These are phyloP conservation scores for Takifugu bimaculatus DNA, from an alignment of 2,113 vertebrate species.

Conservation along the genomic window DNA sequence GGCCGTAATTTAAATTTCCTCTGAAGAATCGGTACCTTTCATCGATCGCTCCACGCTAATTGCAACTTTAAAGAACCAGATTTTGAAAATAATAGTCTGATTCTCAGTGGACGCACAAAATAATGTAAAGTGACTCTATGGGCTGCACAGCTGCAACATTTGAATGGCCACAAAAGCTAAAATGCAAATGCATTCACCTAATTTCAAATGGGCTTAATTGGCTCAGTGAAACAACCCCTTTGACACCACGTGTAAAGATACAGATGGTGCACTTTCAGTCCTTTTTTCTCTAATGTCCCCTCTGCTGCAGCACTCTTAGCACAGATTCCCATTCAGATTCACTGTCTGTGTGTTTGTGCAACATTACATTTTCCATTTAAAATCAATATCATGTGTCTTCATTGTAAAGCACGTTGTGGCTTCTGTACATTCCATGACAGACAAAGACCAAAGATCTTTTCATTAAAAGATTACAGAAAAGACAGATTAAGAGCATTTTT, in stretches of 20 bases:
- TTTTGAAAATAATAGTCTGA: no score
- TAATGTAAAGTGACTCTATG: not conserved
- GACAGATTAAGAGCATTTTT: constrained; percentile 9
- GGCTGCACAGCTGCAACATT: constrained; percentile 37
- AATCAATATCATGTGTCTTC: constrained; percentile 18
- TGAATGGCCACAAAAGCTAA: constrained; percentile 46
- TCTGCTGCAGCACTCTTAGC: constrained; percentile 34
- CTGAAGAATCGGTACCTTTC: no score
- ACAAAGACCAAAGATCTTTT: constrained; percentile 1
- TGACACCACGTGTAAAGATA: constrained; percentile 53
- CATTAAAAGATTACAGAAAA: not conserved
- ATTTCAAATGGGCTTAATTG: constrained; percentile 56
- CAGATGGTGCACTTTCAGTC: constrained; percentile 56
- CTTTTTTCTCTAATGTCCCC: constrained; percentile 50
- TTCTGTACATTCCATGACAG: not conserved
- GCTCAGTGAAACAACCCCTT: constrained; percentile 53
- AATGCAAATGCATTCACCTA: constrained; percentile 54
- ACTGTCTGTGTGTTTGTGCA: constrained; percentile 50
- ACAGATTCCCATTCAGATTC: constrained; percentile 57
- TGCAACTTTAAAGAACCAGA: no score
- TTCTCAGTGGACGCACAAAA: no score
- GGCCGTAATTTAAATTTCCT: no score
- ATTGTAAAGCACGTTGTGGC: constrained; percentile 6
- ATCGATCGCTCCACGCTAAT: no score
- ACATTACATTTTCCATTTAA: constrained; percentile 6